Base-by-base conservation (phyloP, 2,797 vertebrate genomes). In the Coranthus polyacanthus region DNA sequence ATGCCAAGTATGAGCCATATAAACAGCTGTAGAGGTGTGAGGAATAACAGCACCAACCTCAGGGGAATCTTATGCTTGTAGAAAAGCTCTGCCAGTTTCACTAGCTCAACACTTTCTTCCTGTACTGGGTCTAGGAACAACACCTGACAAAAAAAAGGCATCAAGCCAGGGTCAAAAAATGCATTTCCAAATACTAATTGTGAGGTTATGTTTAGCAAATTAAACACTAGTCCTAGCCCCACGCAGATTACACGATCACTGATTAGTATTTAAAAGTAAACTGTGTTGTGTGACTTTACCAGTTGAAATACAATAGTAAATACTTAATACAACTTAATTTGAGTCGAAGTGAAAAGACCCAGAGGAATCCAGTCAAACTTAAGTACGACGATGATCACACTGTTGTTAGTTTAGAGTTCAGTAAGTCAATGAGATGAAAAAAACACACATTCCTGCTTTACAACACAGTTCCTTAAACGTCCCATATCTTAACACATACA, bases 61-160 rank as follows among this genome's bases (percentile, higher is more conserved):
- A 99, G 90, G 58, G 98, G 97, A 75, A 97, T 90, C 84, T 95
- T 95, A 68, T 97, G 95, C 68, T 94, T 94, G 92, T 95, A 96
- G 86, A 98, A 97, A 42, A 96, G 89, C 82, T 96, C 95, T 32
- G 95, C 95, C 56, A 98, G 88, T 88, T 95, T 97, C 79, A 99
- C 90, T 84, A 97, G 94, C 78, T 96, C 95, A 52, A 85, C 80
- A 53, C 94, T 93, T 86, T 95, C 93, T 87, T 96, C 93, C 72
- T 94, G 94, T 63, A 89, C 63, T 29, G 97, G 97, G 88, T 99
- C 95, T 62, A 99, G 87, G 64, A 95, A 93, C 67, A 95, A 70
- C 77, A 95, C 92, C 94, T 95, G 63, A 49, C 24, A 68, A 68
- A 24, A 84, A 70, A 82, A 29, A 72, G 12, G 29, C 4, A 51